These are phyloP conservation scores for Dorcus hopei DNA, from an alignment of 2,888 invertebrate species.

Conservation along the genomic window DNA sequence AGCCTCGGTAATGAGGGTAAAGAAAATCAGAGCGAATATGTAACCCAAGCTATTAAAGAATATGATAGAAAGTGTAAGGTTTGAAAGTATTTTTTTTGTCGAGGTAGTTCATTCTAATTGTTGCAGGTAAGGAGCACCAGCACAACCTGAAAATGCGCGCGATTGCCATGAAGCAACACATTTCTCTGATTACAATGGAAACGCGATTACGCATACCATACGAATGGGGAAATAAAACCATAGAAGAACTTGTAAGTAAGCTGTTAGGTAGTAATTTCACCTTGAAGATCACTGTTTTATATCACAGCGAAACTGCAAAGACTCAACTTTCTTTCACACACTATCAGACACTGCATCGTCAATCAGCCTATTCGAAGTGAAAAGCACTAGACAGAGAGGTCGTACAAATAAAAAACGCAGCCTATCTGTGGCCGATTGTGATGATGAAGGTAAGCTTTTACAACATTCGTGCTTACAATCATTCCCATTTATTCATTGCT, in stretches of 20 bases:
- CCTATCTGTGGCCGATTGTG: constrained; percentile 3
- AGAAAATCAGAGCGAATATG: not conserved
- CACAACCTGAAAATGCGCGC: not conserved
- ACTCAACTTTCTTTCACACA: constrained; percentile 1
- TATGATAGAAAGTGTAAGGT: constrained; percentile 13
- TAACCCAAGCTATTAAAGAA: constrained; percentile 4
- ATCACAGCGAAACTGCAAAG: not conserved
- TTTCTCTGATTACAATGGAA: not conserved
- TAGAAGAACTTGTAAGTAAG: constrained; percentile 26
- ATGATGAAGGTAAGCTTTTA: constrained; percentile 2
- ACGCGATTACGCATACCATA: not conserved
- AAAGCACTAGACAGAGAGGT: not conserved
- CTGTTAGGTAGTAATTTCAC: not conserved
- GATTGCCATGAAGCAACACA: not conserved
- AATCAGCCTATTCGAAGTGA: constrained; percentile 1
- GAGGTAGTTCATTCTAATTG: not conserved
- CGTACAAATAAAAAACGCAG: constrained; percentile 4
- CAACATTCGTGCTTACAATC: not conserved
- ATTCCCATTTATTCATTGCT: not conserved
- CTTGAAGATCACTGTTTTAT: not conserved
- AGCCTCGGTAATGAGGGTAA: not conserved
- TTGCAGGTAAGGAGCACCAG: constrained; percentile 2
- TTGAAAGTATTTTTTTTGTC: not conserved
- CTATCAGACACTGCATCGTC: constrained; percentile 1
- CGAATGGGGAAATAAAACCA: constrained; percentile 17